Percentiles rank a stretch among this genome's conserved stretches.
phyloP scores from a whole-genome alignment of 2,113 vertebrate genomes.

The Lynx canadensis region DNA sequence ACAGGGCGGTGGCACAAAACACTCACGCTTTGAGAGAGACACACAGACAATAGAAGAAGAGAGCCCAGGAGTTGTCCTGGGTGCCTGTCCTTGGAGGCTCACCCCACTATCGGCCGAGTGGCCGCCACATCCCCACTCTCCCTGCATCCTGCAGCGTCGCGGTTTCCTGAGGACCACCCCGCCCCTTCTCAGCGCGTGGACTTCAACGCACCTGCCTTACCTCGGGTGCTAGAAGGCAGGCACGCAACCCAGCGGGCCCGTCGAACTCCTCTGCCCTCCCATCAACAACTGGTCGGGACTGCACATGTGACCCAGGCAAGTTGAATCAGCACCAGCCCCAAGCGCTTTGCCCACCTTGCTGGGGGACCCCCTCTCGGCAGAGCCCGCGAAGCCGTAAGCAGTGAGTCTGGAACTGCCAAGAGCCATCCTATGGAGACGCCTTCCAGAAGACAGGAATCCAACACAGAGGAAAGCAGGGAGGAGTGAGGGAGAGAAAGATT shows the following conservation, averaged over 20 bases:
- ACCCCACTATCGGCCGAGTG: neutral
- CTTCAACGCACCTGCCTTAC: neutral
- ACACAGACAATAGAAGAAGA: neutral
- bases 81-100: rapidly evolving
- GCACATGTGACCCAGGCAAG: neutral
- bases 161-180: neutral
- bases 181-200: neutral
- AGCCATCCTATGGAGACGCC: neutral
- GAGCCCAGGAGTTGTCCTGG: too few relatives aligned
- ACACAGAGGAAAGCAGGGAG: neutral
- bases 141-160: neutral
- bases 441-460: neutral
- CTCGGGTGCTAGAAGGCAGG: neutral
- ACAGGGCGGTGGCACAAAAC: neutral
- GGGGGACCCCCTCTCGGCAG: neutral
- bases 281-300: neutral
- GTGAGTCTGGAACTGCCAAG: neutral
- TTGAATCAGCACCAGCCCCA: neutral
- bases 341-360: neutral
- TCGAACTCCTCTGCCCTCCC: neutral
- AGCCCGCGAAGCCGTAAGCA: neutral
- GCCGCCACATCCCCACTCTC: too few relatives aligned
- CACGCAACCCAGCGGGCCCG: neutral
- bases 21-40: neutral
- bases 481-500: neutral